These are phyloP conservation scores for Mungos mungo DNA, from an alignment of 2,113 vertebrate genomes.

Conservation along the genomic window DNA sequence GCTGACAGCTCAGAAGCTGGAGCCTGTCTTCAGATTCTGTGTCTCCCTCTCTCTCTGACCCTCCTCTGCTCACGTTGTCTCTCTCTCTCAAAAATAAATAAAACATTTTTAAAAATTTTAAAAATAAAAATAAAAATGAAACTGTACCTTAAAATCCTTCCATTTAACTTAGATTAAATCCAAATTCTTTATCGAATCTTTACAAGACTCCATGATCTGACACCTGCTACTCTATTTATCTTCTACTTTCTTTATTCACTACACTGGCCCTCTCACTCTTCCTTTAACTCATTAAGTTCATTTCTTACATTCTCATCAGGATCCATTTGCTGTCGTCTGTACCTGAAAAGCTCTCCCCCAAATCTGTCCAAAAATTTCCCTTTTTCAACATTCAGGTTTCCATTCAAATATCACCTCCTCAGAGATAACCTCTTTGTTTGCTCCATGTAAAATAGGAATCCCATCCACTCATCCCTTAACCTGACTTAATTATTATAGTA, in stretches of 20 bases:
- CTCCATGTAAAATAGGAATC: not conserved
- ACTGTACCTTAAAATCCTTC: conserved; percentile 4
- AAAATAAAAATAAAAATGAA: not conserved
- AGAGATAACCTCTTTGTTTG: not conserved
- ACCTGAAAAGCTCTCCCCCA: not conserved
- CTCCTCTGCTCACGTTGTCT: too few species aligned
- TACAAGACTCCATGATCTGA: not conserved
- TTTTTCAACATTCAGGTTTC: not conserved
- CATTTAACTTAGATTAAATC: not conserved
- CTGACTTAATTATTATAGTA: not conserved
- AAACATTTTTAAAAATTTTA: too few species aligned
- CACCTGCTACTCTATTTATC: not conserved
- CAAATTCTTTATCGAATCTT: not conserved
- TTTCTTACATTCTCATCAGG: not conserved
- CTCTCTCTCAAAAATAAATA: too few species aligned
- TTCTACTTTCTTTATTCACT: not conserved
- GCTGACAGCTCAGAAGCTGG: too few species aligned
- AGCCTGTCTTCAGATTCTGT: too few species aligned
- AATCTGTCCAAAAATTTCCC: not conserved
- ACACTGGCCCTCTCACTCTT: not conserved
- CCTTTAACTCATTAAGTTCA: not conserved
- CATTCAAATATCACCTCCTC: not conserved
- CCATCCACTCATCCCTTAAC: not conserved
- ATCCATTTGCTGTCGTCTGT: not conserved
- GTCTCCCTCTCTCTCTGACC: too few species aligned